Evolutionary conservation across 2,113 vertebrate species (phyloP).

Genomic region (Aplodontia rufa): DNA sequence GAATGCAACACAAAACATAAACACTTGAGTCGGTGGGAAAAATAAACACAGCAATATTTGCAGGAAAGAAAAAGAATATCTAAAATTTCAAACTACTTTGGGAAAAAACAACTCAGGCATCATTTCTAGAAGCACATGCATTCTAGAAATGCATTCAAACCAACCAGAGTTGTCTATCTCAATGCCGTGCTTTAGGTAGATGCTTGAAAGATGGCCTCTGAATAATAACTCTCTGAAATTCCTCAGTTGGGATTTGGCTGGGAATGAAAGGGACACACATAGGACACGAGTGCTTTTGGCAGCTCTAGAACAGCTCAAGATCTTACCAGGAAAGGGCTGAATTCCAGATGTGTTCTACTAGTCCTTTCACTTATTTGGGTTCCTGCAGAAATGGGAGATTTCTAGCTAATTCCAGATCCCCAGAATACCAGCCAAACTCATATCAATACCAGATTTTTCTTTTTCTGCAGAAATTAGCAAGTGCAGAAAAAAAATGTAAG

Average conservation of each 20-base stretch:
- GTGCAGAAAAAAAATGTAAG: neutral
- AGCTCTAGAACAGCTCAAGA: neutral
- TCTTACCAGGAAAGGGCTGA: neutral
- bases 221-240: neutral
- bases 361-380: neutral
- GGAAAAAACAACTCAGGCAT: neutral
- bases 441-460: neutral
- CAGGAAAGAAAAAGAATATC: neutral
- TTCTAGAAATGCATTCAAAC: neutral
- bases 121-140: neutral
- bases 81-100: neutral
- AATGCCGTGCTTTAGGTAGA: neutral
- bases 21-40: neutral
- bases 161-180: neutral
- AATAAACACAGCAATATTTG: neutral
- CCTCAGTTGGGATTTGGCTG: neutral
- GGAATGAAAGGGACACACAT: neutral
- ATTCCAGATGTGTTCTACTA: neutral
- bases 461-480: neutral
- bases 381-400: neutral
- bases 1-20: neutral
- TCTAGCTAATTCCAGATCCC: neutral
- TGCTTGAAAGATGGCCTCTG: neutral
- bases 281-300: neutral
- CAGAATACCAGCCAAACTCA: neutral